Evolutionary conservation across 1,140 invertebrate genomes (phyloP).

Genomic region (Antheraea pernyi): DNA sequence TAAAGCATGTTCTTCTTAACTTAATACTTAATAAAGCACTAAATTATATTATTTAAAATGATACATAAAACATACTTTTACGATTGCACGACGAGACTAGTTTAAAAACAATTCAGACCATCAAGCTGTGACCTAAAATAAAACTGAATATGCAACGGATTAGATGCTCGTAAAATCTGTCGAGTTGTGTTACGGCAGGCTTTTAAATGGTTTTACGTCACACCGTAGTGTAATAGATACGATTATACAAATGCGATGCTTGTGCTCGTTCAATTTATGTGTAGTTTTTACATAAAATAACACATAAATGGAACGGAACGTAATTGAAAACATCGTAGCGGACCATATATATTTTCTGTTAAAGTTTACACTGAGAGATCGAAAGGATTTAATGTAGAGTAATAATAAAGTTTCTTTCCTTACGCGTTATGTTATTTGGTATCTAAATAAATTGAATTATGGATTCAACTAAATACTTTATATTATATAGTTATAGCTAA

Average conservation of each 20-base stretch:
- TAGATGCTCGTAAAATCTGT: conserved; percentile 48
- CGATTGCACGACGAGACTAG: neutral
- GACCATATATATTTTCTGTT: neutral
- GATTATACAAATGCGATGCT: conserved; percentile 6
- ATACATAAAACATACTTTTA: neutral
- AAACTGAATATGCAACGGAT: conserved; percentile 27
- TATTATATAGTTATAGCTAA: too few species aligned
- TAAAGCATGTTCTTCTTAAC: too few species aligned
- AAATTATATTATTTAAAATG: neutral
- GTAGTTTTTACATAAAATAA: neutral
- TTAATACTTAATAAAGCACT: neutral
- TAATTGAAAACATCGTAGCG: neutral
- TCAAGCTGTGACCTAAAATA: conserved; percentile 36
- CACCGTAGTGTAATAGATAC: conserved; percentile 30
- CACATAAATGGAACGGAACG: neutral
- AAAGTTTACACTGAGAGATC: neutral
- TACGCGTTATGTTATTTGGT: too few species aligned
- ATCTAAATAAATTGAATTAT: too few species aligned
- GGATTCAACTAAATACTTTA: too few species aligned
- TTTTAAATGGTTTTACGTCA: conserved; percentile 21
- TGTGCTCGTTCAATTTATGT: neutral
- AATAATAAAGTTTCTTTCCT: too few species aligned
- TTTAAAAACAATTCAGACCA: conserved; percentile 32
- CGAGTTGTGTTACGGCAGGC: conserved; percentile 9
- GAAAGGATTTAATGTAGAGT: too few species aligned